Base-by-base conservation (phyloP, 23 tunicate genomes). In the Diplosoma virens region DNA sequence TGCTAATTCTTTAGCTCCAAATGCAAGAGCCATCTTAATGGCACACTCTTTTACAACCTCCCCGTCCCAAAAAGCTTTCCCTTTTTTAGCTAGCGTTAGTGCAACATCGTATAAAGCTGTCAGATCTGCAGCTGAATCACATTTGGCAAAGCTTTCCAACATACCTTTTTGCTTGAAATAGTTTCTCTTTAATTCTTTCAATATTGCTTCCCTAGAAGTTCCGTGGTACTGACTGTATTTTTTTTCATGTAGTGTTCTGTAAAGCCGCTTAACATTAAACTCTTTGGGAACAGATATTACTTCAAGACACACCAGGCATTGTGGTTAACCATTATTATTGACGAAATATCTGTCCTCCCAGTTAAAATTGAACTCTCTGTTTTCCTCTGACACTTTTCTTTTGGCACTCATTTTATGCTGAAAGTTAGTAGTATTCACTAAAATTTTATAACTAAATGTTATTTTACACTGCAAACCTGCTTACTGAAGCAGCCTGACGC, bases 141-240 rank as follows among this genome's bases (percentile, higher is more conserved):
- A 3, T 4, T 35, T 69, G 25, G 76, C 58, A 69, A 69, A 69
- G 22, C 27, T 36, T 21, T 21, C 21, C 9, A 69, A 7, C 58
- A 69, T 69, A n/a, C 36, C 22, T 35, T 34, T 35, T 69, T 69
- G 76, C 55, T 69, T 41, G 26, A 11, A 21, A 46, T 37, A 70
- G 56, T 70, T 70, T 0, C 58, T 17, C 76, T 70, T 70, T 46
- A 70, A 46, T 37, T 35, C 2, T 70, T 70, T 70, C 29, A 45
- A 37, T 16, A 70, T 70, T 70, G 76, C 76, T 70, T 70, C 56
- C 76, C 76, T 21, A 70, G 76, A 36, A 70, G 76, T 70, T 37
- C 76, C 76, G 26, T 37, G 76, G 76, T 70, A 70, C 23, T 37
- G 55, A 6, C 58, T 14, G 56, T 70, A 70, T 70, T 70, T 70